A percentile compares a stretch with the other conserved stretches of the same genome.
Conservation (phyloP, 2,113 vertebrate genomes). For the Pterocles burchelli region DNA sequence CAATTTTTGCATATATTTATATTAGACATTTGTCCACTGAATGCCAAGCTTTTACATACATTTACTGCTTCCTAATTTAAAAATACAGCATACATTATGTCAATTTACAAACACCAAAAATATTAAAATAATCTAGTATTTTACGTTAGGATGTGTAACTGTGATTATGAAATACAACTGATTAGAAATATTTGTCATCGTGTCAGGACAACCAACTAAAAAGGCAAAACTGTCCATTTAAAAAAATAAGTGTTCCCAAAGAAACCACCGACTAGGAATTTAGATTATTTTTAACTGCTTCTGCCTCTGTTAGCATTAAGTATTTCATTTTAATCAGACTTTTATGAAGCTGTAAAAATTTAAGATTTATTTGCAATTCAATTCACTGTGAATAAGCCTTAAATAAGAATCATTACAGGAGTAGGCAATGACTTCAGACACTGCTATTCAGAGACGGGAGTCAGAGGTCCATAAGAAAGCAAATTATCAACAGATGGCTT, state of each 20-base stretch:
- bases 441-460: slow-evolving; percentile 23
- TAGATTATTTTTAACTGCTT: neutral
- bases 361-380: slow-evolving; percentile 39
- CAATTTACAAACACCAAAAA: neutral
- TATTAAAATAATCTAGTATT: neutral
- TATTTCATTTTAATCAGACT: neutral
- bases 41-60: neutral
- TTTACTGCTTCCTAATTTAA: neutral
- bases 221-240: neutral
- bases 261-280: neutral
- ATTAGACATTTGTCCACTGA: neutral
- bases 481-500: slow-evolving; percentile 69
- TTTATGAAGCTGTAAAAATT: slow-evolving; percentile 26
- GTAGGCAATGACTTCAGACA: neutral
- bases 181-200: neutral
- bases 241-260: neutral
- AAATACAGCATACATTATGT: neutral
- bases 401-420: slow-evolving; percentile 4
- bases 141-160: neutral
- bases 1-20: neutral
- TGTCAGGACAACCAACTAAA: neutral
- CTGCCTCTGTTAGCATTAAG: neutral
- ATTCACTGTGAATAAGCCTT: slow-evolving; percentile 4
- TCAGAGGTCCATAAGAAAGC: slow-evolving; percentile 30
- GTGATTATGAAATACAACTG: neutral